These are phyloP conservation scores for Drosophila recens DNA, from an alignment of 2,888 invertebrate genomes.

Conservation along the genomic window DNA sequence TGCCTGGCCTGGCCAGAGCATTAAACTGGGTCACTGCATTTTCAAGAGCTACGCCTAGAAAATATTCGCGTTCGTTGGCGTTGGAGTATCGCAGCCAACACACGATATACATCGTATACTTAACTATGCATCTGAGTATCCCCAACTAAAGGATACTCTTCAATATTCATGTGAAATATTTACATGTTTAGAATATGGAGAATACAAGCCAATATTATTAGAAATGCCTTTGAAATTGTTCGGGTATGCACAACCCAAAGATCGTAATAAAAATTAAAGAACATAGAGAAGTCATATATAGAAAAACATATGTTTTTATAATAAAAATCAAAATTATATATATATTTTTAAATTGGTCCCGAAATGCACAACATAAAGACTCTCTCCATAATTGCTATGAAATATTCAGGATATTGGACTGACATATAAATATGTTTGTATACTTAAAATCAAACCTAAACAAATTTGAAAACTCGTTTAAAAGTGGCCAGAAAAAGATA, in stretches of 20 bases:
- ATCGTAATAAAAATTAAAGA: neutral
- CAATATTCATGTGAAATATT: neutral
- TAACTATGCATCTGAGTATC: neutral
- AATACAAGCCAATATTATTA: too few species aligned
- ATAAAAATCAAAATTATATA: neutral
- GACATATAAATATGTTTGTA: neutral
- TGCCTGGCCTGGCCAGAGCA: conserved; percentile 20
- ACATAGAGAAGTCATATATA: neutral
- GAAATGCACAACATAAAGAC: neutral
- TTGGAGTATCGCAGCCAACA: conserved; percentile 47
- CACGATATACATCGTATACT: conserved; percentile 6
- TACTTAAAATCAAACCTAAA: too few species aligned
- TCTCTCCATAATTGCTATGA: neutral
- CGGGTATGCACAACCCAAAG: neutral
- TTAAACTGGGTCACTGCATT: conserved; percentile 75
- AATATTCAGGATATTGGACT: neutral
- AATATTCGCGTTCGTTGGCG: conserved; percentile 67
- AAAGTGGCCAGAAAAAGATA: too few species aligned
- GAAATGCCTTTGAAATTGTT: neutral
- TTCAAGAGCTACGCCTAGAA: conserved; percentile 75
- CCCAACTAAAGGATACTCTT: neutral
- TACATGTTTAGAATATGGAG: too few species aligned
- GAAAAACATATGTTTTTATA: neutral
- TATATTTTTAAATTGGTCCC: neutral
- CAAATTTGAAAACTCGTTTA: too few species aligned